Percentiles rank a stretch among this genome's conserved stretches.
These are phyloP conservation scores for Epicampocera succincta DNA, from an alignment of 2,888 invertebrate species.

Conservation along the genomic window DNA sequence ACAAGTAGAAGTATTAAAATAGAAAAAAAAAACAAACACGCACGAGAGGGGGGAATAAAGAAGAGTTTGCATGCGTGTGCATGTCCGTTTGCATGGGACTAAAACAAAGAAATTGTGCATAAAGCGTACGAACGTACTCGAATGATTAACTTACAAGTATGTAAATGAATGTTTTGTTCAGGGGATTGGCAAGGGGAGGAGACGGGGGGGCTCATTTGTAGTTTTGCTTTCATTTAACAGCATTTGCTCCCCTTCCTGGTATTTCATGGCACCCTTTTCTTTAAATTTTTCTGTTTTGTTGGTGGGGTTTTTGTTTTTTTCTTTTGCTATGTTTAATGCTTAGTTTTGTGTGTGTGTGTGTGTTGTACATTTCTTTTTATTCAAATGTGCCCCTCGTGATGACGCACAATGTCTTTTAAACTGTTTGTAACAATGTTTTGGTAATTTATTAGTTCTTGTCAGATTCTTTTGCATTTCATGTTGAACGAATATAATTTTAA, in stretches of 20 bases:
- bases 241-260: slow-evolving; percentile 41
- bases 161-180: background rate
- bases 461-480: slow-evolving; percentile 56
- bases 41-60: slow-evolving; percentile 6
- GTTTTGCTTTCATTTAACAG: slow-evolving; percentile 33
- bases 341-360: no score
- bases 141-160: slow-evolving; percentile 29
- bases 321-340: slow-evolving; percentile 6
- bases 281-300: no score
- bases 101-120: slow-evolving; percentile 34
- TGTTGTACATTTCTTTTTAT: slow-evolving; percentile 36
- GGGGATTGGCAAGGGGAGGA: no score
- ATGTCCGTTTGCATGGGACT: background rate
- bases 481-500: slow-evolving; percentile 37
- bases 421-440: slow-evolving; percentile 41
- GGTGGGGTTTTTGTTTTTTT: slow-evolving; percentile 9
- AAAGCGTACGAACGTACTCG: background rate
- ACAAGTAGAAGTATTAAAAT: background rate
- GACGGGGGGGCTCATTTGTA: slow-evolving; percentile 33
- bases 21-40: background rate
- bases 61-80: background rate
- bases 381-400: slow-evolving; percentile 44
- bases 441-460: slow-evolving; percentile 67
- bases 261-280: slow-evolving; percentile 41
- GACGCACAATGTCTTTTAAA: slow-evolving; percentile 60